Evolutionary conservation across 1,140 invertebrate genomes (phyloP), one percentile per base, ranked within the genome.

Genomic region (Condylostylus longicornis): DNA sequence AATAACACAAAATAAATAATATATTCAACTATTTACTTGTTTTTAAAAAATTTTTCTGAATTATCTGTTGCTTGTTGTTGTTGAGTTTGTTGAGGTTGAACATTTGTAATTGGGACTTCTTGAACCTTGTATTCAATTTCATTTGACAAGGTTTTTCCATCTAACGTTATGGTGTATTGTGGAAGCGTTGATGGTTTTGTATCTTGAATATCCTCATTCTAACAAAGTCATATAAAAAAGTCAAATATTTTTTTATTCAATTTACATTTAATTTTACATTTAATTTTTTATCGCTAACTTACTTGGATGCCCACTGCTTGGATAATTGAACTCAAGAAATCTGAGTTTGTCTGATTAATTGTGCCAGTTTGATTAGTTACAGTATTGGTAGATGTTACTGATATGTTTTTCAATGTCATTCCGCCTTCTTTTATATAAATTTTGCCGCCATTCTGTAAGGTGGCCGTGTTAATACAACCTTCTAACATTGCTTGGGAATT

Each of bases 401-500:
- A 48, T 45, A 13, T 44, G 40, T 43, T 61, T 62, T 25, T 20
- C n/a, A 61, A 41, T 13, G 54, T 49, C 42, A 63, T 33, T 20
- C 32, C n/a, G n/a, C n/a, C 45, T 18, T 73, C 71, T 44, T 72
- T 70, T 15, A 71, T 67, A 41, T 69, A 70, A 1, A 69, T 67
- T 50, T 76, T 76, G 33, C 74, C 75, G 31, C 73, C 73, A 43
- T 68, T 71, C 18, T 71, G 58, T 44, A 73, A 67, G 35, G 77
- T 71, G 18, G 73, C 71, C 3, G 71, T 72, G 31, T 72, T 70
- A 17, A 77, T 71, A 49, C 75, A 79, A 21, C 69, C 71, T 36
- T 69, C 72, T 3, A 79, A 46, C 74, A 77, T 77, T 17, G 66
- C 63, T 52, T 79, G 75, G 0, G 77, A 74, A 42, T 66, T 74